phyloP scores from a whole-genome alignment of 2,797 vertebrate genomes.

The Eremophila alpestris region DNA sequence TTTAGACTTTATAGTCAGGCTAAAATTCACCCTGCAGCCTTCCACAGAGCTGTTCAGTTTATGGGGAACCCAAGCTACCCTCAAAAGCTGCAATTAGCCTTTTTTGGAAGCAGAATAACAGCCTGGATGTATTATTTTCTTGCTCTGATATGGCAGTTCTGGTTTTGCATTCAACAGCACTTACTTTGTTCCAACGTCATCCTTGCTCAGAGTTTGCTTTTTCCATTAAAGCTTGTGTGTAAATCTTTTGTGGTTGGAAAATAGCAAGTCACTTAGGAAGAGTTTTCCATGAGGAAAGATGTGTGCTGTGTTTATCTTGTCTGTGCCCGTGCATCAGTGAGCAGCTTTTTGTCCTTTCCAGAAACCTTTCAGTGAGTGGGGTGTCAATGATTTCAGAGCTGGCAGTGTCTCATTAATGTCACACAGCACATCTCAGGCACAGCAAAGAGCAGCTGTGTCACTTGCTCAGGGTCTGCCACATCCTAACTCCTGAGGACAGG shows the following conservation, averaged over 20 bases:
- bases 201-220: conserved; percentile 17
- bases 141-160: conserved; percentile 7
- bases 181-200: background rate
- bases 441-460: background rate
- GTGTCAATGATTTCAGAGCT: conserved; percentile 26
- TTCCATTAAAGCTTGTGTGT: background rate
- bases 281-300: conserved; percentile 61
- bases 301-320: conserved; percentile 33
- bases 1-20: background rate
- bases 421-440: background rate
- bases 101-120: conserved; percentile 44
- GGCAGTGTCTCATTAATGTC: background rate
- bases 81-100: conserved; percentile 20
- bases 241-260: conserved; percentile 54
- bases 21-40: background rate
- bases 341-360: conserved; percentile 40
- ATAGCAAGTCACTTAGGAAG: conserved; percentile 15
- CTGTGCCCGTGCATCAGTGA: conserved; percentile 2
- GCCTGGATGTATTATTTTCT: background rate
- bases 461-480: background rate
- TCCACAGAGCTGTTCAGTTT: background rate
- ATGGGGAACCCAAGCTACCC: background rate
- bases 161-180: background rate
- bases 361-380: conserved; percentile 39
- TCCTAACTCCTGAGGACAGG: background rate